Conservation (phyloP, 2,797 vertebrate species). For the Takifugu ocellatus region DNA sequence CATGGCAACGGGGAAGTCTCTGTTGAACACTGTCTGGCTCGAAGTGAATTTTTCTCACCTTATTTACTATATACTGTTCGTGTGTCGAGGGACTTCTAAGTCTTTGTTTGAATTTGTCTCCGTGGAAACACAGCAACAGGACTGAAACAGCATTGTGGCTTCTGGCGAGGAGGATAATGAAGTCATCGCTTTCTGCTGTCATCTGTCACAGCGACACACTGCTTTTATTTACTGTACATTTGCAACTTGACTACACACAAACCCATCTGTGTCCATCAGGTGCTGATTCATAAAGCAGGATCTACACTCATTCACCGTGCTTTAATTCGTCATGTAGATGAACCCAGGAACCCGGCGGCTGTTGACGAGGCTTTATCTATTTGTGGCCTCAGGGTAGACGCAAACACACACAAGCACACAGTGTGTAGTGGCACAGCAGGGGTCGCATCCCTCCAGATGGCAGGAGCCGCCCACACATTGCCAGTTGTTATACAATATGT, state of each 20-base stretch:
- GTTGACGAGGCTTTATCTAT: conserved; percentile 58
- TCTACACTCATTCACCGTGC: conserved; percentile 15
- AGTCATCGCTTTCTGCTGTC: conserved; percentile 18
- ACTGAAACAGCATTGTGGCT: conserved; percentile 14
- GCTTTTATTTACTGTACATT: neutral
- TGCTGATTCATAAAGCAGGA: neutral
- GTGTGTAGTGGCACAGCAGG: conserved; percentile 51
- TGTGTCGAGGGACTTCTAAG: conserved; percentile 31
- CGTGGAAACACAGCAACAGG: conserved; percentile 28
- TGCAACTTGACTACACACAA: too few species aligned
- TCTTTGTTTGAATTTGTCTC: conserved; percentile 39
- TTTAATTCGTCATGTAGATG: conserved; percentile 39
- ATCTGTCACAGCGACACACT: neutral
- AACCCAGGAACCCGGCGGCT: conserved; percentile 50
- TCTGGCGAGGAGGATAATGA: conserved; percentile 32
- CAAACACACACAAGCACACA: conserved; percentile 36
- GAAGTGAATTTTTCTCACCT: conserved; percentile 48
- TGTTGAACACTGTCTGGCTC: conserved; percentile 30
- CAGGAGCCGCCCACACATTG: conserved; percentile 67
- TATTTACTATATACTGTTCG: conserved; percentile 36
- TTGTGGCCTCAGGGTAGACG: conserved; percentile 55
- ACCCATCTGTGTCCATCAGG: conserved; percentile 3
- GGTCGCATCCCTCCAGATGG: conserved; percentile 69
- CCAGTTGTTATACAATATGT: conserved; percentile 76
- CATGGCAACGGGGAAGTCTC: conserved; percentile 61